Base-by-base conservation (phyloP, 2,113 vertebrate genomes). In the Siniperca knerii region DNA sequence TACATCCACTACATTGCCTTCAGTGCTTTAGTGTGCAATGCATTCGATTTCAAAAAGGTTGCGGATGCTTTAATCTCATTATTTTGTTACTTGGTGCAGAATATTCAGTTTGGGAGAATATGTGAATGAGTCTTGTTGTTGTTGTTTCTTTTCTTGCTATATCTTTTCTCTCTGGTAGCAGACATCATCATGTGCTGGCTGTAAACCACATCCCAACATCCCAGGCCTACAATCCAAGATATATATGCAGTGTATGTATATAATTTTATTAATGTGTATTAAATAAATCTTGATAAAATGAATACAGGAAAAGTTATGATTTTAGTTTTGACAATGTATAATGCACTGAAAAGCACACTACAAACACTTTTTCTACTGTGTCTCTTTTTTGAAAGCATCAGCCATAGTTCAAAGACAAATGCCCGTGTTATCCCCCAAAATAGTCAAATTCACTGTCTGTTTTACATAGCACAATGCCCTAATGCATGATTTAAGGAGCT, bases 1-100 rank as follows among this genome's bases (percentile, higher is more conserved):
- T 90, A 92, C 87, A 97, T 96, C 96, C 91, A 90, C 95, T 96
- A 96, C 96, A 94, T 95, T 94, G 95, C 95, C 94, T 94, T 96
- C 94, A 89, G 46, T 87, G 74, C 79, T 82, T 87, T 54, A 72
- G 46, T 65, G 74, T 75, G 70, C 86, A 71, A 48, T 79, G 48
- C 76, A 82, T 88, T 89, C 88, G 79, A 91, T 90, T 90, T 88
- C 46, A 89, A 52, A 87, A 87, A 76, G 46, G 72, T 66, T 81
- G 64, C 16, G n/a, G 55, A 67, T 67, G 75, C 79, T 90, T 91
- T 90, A 85, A 81, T 92, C 82, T 89, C n/a, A 62, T 86, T 89
- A 69, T 87, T 86, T 81, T 85, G 69, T 88, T 81, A 68, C n/a
- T 82, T 18, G 0, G 13, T 73, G 40, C 65, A 83, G 60, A 89